A percentile compares a stretch with the other conserved stretches of the same genome.
Conservation (phyloP, 92 coral and sea anemone species). For the Desmophyllum pertusum region DNA sequence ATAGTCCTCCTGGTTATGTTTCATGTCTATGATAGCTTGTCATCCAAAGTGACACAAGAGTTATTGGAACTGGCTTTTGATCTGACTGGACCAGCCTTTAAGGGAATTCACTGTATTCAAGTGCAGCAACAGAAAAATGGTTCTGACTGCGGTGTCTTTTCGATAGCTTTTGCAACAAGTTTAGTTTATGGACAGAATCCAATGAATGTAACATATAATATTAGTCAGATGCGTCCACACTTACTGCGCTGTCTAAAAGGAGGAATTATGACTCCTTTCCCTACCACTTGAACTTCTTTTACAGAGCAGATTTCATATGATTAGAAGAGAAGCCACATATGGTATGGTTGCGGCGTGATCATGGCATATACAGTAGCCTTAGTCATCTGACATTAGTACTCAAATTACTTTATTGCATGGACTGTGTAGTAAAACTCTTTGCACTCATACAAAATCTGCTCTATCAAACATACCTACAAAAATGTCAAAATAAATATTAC, state of each 20-base stretch:
- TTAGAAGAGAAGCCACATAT: not conserved
- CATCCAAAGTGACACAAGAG: conserved; percentile 54
- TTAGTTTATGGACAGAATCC: conserved; percentile 54
- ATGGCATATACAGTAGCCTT: not conserved
- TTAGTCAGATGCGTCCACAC: conserved; percentile 60
- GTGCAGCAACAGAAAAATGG: conserved; percentile 62
- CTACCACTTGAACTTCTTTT: conserved; percentile 61
- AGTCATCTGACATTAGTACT: not conserved
- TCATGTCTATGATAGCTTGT: conserved; percentile 48
- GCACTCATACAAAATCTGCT: not conserved
- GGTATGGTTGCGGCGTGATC: not conserved
- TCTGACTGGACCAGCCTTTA: conserved; percentile 54
- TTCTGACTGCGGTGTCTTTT: conserved; percentile 62
- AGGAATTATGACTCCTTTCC: conserved; percentile 64
- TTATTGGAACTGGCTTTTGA: conserved; percentile 41
- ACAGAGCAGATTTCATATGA: conserved; percentile 7
- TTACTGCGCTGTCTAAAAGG: conserved; percentile 60
- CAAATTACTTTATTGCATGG: not conserved
- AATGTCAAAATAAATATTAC: not conserved
- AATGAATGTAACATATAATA: conserved; percentile 41
- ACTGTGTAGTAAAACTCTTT: not conserved
- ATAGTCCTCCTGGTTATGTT: conserved; percentile 51
- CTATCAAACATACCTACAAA: conserved; percentile 4
- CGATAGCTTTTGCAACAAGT: conserved; percentile 63
- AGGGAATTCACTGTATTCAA: conserved; percentile 46